A percentile compares a stretch with the other conserved stretches of the same genome.
These are phyloP conservation scores for Rhimphoctona megacephalus DNA, from an alignment of 2,888 invertebrate species.

Conservation along the genomic window DNA sequence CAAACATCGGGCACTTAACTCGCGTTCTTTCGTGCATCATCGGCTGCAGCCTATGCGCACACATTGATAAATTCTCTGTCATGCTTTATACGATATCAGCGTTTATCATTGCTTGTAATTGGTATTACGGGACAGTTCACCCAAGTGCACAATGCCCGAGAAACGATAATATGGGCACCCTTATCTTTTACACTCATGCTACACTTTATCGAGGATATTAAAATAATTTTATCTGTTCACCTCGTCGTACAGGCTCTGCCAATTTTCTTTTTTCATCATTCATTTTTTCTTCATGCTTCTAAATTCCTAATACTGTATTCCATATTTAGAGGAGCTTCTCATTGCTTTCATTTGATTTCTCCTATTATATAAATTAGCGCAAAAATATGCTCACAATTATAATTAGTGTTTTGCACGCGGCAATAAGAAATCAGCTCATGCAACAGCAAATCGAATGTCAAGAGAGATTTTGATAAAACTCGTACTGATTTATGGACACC, in stretches of 20 bases:
- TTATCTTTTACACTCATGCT: slow-evolving; percentile 47
- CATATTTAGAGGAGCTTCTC: background rate
- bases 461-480: slow-evolving; percentile 38
- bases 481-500: background rate
- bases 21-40: background rate
- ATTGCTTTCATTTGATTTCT: background rate
- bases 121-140: slow-evolving; percentile 36
- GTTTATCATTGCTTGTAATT: slow-evolving; percentile 42
- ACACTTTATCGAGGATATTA: slow-evolving; percentile 1
- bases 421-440: too few species aligned
- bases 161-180: slow-evolving; percentile 49
- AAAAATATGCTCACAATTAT: too few species aligned
- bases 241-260: background rate
- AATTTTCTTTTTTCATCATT: background rate
- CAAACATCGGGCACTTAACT: slow-evolving; percentile 67
- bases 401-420: too few species aligned
- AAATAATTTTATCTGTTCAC: slow-evolving; percentile 24
- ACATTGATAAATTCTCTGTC: slow-evolving; percentile 1
- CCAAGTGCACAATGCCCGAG: slow-evolving; percentile 29
- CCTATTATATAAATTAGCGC: background rate
- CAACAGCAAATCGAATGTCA: slow-evolving; percentile 10
- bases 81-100: slow-evolving; percentile 28
- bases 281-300: background rate
- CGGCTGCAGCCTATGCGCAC: background rate
- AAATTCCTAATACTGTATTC: background rate